Base-by-base conservation (phyloP, 92 coral and sea anemone species). In the Pocillopora grandis region DNA sequence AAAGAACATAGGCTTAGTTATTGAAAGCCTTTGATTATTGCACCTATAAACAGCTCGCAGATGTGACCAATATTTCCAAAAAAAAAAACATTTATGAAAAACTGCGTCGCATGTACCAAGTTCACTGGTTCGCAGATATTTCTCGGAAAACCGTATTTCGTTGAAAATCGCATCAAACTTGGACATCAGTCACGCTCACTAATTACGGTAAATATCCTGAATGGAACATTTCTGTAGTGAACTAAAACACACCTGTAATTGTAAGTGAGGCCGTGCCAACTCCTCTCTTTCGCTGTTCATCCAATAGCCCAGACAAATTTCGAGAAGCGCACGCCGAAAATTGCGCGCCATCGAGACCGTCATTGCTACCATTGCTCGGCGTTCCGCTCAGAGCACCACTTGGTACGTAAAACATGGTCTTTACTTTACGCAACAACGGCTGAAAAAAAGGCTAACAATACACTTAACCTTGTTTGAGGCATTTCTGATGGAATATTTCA, bases 221-320 rank as follows among this genome's bases (percentile, higher is more conserved):
- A 17, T 33, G 57, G 36, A 35, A 20, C 33, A 70, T 33, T 70
- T 42, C 6, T 35, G 2, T 33, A 1, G 18, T 17, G 42, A 70
- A 9, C 55, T 15, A 36, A 9, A n/a, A 35, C 75, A 18, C 75
- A 94, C 98, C 92, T 77, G 98, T 89, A 18, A 94, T 72, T 5
- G 95, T 89, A 14, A 94, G 90, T 10, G 79, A 66, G 1, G 91
- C 89, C 33, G 92, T 80, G 1, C 91, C 93, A 21, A 88, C 90
- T n/a, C 98, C 95, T 71, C 67, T 89, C 74, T 87, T 82, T 69
- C 89, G 86, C 83, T 94, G 98, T 75, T 92, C 93, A 62, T 94
- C 98, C 86, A 94, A 71, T 52, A 94, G 63, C 12, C 95, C 90
- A 13, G 95, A 82, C 1, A 93, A 87, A 71, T 89, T 87, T 13